These are phyloP conservation scores for Philereme vetulata DNA, from an alignment of 2,888 invertebrate species.

Conservation along the genomic window DNA sequence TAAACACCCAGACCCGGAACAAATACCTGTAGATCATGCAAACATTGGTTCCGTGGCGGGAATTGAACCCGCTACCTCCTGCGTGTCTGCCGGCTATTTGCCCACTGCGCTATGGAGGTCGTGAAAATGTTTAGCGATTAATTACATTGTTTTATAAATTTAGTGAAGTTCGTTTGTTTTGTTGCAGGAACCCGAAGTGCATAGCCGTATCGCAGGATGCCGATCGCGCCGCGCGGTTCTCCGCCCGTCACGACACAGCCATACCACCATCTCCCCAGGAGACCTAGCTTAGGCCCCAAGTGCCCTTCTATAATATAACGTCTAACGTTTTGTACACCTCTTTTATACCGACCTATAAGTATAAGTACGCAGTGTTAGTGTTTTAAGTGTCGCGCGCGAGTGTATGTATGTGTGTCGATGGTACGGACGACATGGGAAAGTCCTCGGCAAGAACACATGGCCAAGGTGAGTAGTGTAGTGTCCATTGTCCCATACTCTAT, in stretches of 20 bases:
- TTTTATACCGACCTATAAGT: conserved; percentile 80
- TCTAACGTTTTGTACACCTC: conserved; percentile 80
- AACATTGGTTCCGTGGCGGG: too few species aligned
- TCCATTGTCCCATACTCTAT: conserved; percentile 39
- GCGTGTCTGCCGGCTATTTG: too few species aligned
- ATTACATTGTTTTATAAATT: too few species aligned
- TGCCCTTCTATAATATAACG: conserved; percentile 81
- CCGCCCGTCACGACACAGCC: conserved; percentile 76
- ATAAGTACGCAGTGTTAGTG: conserved; percentile 76
- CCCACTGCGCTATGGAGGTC: too few species aligned
- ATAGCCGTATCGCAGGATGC: conserved; percentile 75
- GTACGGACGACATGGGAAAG: conserved; percentile 84
- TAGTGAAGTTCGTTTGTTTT: conserved; percentile 36
- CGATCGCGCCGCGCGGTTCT: conserved; percentile 82
- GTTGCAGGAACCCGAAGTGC: conserved; percentile 73
- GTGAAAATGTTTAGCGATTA: too few species aligned
- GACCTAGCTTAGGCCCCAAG: conserved; percentile 75
- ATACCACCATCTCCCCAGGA: conserved; percentile 76
- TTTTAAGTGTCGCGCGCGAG: conserved; percentile 70
- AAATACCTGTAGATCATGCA: too few species aligned
- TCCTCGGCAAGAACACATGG: conserved; percentile 84
- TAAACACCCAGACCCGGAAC: too few species aligned
- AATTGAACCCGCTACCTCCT: too few species aligned
- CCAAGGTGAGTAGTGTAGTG: conserved; percentile 73
- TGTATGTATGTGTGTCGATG: conserved; percentile 78